Conservation (phyloP, 2,113 vertebrate genomes). For the Paramormyrops kingsleyae region DNA sequence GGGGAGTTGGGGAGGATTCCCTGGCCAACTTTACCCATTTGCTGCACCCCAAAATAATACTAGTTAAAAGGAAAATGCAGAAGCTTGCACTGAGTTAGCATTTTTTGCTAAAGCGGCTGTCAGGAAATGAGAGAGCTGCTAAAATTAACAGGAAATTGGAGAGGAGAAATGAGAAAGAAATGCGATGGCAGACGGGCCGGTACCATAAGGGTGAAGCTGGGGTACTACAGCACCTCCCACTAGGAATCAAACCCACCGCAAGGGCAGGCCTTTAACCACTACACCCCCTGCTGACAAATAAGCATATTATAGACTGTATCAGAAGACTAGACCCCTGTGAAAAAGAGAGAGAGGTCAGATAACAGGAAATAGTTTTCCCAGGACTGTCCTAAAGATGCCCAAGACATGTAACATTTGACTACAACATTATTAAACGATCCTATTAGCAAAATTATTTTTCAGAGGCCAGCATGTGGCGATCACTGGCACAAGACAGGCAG, state of each 20-base stretch:
- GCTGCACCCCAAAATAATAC: conserved; percentile 1
- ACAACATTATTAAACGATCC: not conserved
- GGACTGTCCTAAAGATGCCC: not conserved
- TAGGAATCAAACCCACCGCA: not conserved
- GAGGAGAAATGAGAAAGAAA: not conserved
- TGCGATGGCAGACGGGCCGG: not conserved
- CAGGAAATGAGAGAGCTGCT: conserved; percentile 18
- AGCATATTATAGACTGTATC: not conserved
- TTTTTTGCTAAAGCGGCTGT: conserved; percentile 19
- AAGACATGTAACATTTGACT: not conserved
- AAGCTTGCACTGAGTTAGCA: conserved; percentile 13
- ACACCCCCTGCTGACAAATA: not conserved
- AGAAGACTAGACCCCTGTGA: not conserved
- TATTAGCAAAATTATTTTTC: not conserved
- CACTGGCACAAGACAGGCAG: not conserved
- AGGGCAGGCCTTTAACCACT: not conserved
- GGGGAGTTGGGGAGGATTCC: conserved; percentile 28
- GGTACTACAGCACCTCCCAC: not conserved
- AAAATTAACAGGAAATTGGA: conserved; percentile 23
- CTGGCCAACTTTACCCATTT: conserved; percentile 34
- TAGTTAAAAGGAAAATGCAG: not conserved
- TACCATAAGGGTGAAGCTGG: not conserved
- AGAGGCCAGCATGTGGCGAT: not conserved
- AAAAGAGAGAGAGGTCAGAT: not conserved
- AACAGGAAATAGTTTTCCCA: not conserved